Base-by-base conservation (phyloP, 2,888 invertebrate genomes). In the Sipha maydis region DNA sequence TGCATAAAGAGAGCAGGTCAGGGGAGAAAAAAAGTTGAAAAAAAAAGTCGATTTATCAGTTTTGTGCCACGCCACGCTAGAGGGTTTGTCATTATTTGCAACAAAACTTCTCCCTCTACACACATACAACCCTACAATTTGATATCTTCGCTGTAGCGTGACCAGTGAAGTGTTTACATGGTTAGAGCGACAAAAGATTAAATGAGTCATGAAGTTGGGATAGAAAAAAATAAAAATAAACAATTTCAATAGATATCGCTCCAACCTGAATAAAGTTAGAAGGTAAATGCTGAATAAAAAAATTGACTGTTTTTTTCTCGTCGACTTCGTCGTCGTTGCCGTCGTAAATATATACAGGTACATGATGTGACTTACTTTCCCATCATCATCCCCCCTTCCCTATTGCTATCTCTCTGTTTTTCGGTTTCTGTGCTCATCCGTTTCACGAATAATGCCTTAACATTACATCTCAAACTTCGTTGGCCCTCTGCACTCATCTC, bases 31-130 rank as follows among this genome's bases (percentile, higher is more conserved):
- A 69, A 79, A 54, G 78, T 21, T 21, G 48, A 28, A 61, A 28
- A 71, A 61, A 80, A 80, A 75, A 88, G 86, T 88, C 86, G 73
- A 88, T 88, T 88, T 88, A 88, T 88, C 86, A 88, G 86, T 88
- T 80, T 82, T 61, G 28, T 56, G 56, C 61, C 77, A 28, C 54
- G 41, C 25, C 14, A 38, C 69, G 38, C n/a, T 19, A 75, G 75
- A 61, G 73, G 73, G 73, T 88, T 88, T 75, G 73, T 88, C 75
- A 82, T 88, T 80, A 82, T 88, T 67, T 31, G 31, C 61, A n/a
- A 38, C 8, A 31, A 86, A 86, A 86, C 73, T 79, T 79, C 61
- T 28, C 28, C 71, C 25, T 9, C 14, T 69, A 31, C 17, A 28
- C 28, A 28, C 28, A 67, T 61, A 79, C 14, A n/a, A n/a, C 4